These are phyloP conservation scores for Autographa pulchrina DNA, from an alignment of 2,888 invertebrate genomes.

Conservation along the genomic window DNA sequence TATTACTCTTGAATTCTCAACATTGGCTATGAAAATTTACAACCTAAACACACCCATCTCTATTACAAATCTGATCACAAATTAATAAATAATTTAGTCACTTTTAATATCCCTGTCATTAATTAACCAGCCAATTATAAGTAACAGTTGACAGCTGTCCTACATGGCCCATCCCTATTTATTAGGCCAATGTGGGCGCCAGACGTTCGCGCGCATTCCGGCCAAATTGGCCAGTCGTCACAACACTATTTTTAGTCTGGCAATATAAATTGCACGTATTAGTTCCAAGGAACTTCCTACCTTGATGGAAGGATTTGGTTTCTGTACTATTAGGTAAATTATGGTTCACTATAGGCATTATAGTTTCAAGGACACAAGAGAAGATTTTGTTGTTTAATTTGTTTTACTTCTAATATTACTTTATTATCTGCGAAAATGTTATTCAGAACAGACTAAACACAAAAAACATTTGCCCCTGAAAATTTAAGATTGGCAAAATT, in stretches of 20 bases:
- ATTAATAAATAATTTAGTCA: background rate
- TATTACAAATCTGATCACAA: no score
- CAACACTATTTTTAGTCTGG: constrained; percentile 64
- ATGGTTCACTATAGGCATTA: background rate
- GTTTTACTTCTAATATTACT: no score
- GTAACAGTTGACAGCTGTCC: background rate
- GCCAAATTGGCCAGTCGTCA: constrained; percentile 62
- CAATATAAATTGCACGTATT: constrained; percentile 54
- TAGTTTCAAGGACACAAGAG: no score
- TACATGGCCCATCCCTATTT: constrained; percentile 47
- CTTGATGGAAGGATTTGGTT: constrained; percentile 44
- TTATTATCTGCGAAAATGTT: no score
- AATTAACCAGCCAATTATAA: background rate
- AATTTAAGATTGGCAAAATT: no score
- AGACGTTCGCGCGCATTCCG: constrained; percentile 64
- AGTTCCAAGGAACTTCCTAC: constrained; percentile 57
- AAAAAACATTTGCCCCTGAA: no score
- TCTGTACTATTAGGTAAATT: constrained; percentile 26
- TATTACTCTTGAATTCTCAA: no score
- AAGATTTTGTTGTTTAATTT: no score
- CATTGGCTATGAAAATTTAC: no score
- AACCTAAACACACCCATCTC: no score
- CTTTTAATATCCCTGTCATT: background rate
- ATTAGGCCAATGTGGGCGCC: constrained; percentile 65
- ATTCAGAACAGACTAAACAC: no score